Conservation (phyloP, 2,113 vertebrate species). For the Syngnathus scovelli region DNA sequence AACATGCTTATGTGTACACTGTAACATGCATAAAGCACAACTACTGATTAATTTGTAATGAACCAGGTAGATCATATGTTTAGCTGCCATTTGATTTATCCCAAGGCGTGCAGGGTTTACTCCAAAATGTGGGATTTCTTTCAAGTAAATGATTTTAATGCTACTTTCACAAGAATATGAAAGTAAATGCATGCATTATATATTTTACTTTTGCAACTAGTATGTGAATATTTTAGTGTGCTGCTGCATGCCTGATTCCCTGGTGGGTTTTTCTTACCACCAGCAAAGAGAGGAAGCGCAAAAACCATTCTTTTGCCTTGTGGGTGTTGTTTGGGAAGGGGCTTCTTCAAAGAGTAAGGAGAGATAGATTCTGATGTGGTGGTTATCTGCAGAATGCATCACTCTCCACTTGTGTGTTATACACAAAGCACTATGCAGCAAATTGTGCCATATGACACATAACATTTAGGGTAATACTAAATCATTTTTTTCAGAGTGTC, state of each 20-base stretch:
- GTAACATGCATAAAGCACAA: too few relatives aligned
- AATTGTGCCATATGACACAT: constrained; percentile 20
- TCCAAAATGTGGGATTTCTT: background rate
- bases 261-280: constrained; percentile 12
- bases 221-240: constrained; percentile 11
- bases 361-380: constrained; percentile 13
- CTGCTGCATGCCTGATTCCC: constrained; percentile 10
- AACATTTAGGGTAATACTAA: background rate
- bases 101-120: too few relatives aligned
- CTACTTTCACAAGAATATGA: too few relatives aligned
- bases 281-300: constrained; percentile 15
- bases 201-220: background rate
- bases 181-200: background rate
- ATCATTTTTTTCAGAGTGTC: background rate
- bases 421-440: constrained; percentile 20
- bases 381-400: constrained; percentile 29
- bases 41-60: too few relatives aligned
- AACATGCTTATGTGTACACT: too few relatives aligned
- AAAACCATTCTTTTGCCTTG: constrained; percentile 21
- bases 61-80: too few relatives aligned
- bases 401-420: constrained; percentile 14
- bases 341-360: constrained; percentile 26
- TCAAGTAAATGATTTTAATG: background rate
- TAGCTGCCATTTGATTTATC: too few relatives aligned
- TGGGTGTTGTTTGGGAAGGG: constrained; percentile 28